Evolutionary conservation across 2,113 vertebrate genomes (phyloP).

Genomic region (Nyctibius bracteatus): DNA sequence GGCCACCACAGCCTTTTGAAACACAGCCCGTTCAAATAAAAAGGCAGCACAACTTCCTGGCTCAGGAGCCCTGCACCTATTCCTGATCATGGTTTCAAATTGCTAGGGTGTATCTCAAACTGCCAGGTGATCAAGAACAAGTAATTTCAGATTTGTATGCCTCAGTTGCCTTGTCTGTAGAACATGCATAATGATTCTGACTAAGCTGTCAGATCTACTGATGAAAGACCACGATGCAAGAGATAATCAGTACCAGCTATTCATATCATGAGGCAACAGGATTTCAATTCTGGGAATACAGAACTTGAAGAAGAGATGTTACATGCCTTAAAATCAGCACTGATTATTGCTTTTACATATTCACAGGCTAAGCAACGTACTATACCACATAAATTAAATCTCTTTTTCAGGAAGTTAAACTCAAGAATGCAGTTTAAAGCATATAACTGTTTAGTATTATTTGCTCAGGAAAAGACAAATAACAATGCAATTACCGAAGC

Average conservation of each 20-base stretch:
- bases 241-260: not conserved
- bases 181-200: not conserved
- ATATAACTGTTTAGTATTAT: not conserved
- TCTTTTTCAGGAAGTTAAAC: not conserved
- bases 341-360: not conserved
- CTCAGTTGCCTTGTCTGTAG: not conserved
- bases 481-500: conserved; percentile 33
- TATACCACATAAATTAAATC: not conserved
- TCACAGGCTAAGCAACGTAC: not conserved
- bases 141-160: not conserved
- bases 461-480: conserved; percentile 33
- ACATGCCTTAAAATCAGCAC: not conserved
- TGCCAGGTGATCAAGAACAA: not conserved
- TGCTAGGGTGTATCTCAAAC: not conserved
- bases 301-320: not conserved
- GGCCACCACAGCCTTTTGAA: not conserved
- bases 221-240: not conserved
- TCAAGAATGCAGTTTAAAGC: not conserved
- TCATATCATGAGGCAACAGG: not conserved
- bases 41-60: fast-evolving
- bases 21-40: not conserved
- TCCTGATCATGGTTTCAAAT: not conserved
- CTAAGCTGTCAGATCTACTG: not conserved
- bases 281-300: not conserved
- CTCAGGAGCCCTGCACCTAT: not conserved